Conservation (phyloP, 2,888 invertebrate genomes). For the Agyllia agylla region DNA sequence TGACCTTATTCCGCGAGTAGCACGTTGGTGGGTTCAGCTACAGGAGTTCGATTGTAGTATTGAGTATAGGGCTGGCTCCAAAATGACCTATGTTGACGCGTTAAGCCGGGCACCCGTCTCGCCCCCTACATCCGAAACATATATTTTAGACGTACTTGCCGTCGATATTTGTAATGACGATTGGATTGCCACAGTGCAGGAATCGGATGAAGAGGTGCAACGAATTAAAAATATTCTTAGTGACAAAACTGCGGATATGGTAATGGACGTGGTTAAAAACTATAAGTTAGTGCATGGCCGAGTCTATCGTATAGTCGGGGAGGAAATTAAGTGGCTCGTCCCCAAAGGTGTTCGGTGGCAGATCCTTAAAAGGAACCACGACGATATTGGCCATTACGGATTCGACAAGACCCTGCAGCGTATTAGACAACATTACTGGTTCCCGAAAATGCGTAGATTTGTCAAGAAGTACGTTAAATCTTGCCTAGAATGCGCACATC, state of each 20-base stretch:
- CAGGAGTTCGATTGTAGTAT: background rate
- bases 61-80: background rate
- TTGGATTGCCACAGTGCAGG: slow-evolving; percentile 15
- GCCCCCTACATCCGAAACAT: background rate
- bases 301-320: slow-evolving; percentile 50
- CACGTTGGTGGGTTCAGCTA: background rate
- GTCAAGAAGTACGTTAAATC: slow-evolving; percentile 66
- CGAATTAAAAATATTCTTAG: background rate
- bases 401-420: slow-evolving; percentile 67
- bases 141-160: slow-evolving; percentile 1
- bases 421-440: slow-evolving; percentile 70
- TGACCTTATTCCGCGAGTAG: background rate
- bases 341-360: slow-evolving; percentile 75
- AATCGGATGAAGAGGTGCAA: background rate
- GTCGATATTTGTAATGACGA: background rate
- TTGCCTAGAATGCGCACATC: slow-evolving; percentile 67
- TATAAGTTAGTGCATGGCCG: slow-evolving; percentile 60
- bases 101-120: background rate
- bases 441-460: slow-evolving; percentile 70
- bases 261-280: slow-evolving; percentile 57
- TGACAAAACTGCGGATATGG: background rate
- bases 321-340: slow-evolving; percentile 68
- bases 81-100: background rate
- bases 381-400: slow-evolving; percentile 73
- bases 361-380: slow-evolving; percentile 69